A percentile compares a stretch with the other conserved stretches of the same genome.
Conservation (phyloP, 2,888 invertebrate species). For the Lithodes maja region DNA sequence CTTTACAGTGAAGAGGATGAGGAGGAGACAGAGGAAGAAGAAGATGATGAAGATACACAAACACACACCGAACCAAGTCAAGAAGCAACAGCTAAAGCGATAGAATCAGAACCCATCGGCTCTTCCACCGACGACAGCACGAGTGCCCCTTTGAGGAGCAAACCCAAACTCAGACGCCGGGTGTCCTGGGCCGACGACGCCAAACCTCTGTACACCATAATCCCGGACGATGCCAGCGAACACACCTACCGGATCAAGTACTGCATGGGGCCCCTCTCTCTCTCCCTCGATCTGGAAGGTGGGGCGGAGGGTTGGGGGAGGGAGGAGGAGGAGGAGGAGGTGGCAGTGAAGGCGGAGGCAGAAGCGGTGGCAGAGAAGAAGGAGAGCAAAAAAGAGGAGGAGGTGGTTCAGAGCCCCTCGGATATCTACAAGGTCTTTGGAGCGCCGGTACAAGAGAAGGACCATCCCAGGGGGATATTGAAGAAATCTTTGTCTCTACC, state of each 20-base stretch:
- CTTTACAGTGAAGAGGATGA: neutral
- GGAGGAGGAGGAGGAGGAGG: neutral
- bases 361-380: neutral
- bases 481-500: constrained; percentile 49
- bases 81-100: too few relatives aligned
- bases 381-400: neutral
- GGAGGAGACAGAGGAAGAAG: constrained; percentile 35
- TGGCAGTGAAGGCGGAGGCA: neutral
- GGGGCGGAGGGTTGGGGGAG: neutral
- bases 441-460: neutral
- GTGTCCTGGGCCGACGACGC: constrained; percentile 67
- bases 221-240: constrained; percentile 43
- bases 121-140: too few relatives aligned
- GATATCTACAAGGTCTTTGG: constrained; percentile 59
- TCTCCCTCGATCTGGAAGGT: constrained; percentile 9
- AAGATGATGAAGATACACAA: neutral
- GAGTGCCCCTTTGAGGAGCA: neutral
- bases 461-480: constrained; percentile 45
- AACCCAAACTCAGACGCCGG: constrained; percentile 49
- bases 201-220: constrained; percentile 33
- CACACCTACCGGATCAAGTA: constrained; percentile 38
- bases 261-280: constrained; percentile 7
- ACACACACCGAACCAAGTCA: neutral
- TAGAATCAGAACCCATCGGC: too few relatives aligned
- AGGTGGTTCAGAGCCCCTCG: constrained; percentile 47